A percentile compares a stretch with the other conserved stretches of the same genome.
Conservation (phyloP, 2,797 vertebrate species). For the Enteromius fasciolatus region DNA sequence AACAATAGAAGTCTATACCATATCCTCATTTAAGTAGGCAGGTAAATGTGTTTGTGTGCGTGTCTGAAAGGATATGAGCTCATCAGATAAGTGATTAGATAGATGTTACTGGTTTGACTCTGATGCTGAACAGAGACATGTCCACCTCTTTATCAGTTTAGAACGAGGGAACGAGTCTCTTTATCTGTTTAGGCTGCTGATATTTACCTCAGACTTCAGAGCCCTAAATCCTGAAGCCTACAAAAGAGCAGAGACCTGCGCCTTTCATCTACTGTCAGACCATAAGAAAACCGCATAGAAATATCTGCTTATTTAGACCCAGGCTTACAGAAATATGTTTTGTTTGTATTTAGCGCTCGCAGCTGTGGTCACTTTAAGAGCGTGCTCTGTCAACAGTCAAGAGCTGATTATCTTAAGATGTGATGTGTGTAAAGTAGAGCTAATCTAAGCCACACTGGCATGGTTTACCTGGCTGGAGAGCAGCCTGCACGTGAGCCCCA, state of each 20-base stretch:
- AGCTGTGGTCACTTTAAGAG: slow-evolving; percentile 64
- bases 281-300: slow-evolving; percentile 69
- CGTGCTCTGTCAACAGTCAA: slow-evolving; percentile 70
- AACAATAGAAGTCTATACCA: neutral
- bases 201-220: slow-evolving; percentile 74
- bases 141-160: slow-evolving; percentile 62
- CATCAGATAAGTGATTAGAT: slow-evolving; percentile 78
- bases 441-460: slow-evolving; percentile 50
- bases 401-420: slow-evolving; percentile 57
- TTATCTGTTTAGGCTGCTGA: slow-evolving; percentile 75
- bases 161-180: slow-evolving; percentile 62
- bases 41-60: neutral
- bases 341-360: neutral
- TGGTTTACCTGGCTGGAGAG: slow-evolving; percentile 53
- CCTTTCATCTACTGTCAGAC: slow-evolving; percentile 72
- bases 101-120: slow-evolving; percentile 72
- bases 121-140: slow-evolving; percentile 75
- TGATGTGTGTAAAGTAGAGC: slow-evolving; percentile 50
- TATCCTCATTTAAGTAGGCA: neutral
- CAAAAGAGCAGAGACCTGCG: slow-evolving; percentile 68
- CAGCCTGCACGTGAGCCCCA: slow-evolving; percentile 44
- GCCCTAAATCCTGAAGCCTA: slow-evolving; percentile 72
- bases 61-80: slow-evolving; percentile 61
- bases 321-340: slow-evolving; percentile 71
- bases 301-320: slow-evolving; percentile 73